phyloP scores from a whole-genome alignment of 1,140 invertebrate species.

The Zaprionus tsacasi region DNA sequence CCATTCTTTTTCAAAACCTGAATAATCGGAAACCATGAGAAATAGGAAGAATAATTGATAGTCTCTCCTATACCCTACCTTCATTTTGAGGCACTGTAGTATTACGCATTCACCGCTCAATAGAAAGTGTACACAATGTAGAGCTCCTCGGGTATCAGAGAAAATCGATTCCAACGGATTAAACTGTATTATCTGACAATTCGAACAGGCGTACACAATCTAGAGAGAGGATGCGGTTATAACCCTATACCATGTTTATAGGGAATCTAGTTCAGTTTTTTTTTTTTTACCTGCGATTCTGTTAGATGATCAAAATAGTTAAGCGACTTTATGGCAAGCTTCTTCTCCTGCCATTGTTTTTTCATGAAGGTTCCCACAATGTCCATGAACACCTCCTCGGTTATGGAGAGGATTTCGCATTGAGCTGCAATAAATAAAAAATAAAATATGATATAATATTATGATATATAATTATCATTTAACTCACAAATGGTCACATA shows the following conservation, averaged over 20 bases:
- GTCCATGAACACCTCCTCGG: slow-evolving; percentile 50
- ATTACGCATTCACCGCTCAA: slow-evolving; percentile 79
- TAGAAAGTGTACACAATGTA: slow-evolving; percentile 71
- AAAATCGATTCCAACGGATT: slow-evolving; percentile 73
- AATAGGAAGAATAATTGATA: too few relatives aligned
- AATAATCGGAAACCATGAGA: background rate
- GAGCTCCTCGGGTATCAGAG: slow-evolving; percentile 61
- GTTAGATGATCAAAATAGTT: slow-evolving; percentile 69
- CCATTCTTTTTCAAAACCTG: slow-evolving; percentile 24
- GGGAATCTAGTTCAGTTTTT: background rate
- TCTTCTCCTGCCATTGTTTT: slow-evolving; percentile 70
- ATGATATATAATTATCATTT: too few relatives aligned
- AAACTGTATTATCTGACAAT: slow-evolving; percentile 57
- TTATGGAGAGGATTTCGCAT: slow-evolving; percentile 63
- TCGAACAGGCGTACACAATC: slow-evolving; percentile 65
- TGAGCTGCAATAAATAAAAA: background rate
- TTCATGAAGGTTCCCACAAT: slow-evolving; percentile 53
- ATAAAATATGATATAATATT: too few relatives aligned
- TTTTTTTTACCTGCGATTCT: slow-evolving; percentile 54
- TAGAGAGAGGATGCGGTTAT: slow-evolving; percentile 12
- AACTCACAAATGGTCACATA: slow-evolving; percentile 46
- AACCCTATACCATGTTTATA: background rate
- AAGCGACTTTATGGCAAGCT: slow-evolving; percentile 53
- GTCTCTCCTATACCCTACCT: slow-evolving; percentile 39
- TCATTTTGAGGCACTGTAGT: slow-evolving; percentile 77